Evolutionary conservation across 2,113 vertebrate species (phyloP).

Genomic region (Cebus imitator): DNA sequence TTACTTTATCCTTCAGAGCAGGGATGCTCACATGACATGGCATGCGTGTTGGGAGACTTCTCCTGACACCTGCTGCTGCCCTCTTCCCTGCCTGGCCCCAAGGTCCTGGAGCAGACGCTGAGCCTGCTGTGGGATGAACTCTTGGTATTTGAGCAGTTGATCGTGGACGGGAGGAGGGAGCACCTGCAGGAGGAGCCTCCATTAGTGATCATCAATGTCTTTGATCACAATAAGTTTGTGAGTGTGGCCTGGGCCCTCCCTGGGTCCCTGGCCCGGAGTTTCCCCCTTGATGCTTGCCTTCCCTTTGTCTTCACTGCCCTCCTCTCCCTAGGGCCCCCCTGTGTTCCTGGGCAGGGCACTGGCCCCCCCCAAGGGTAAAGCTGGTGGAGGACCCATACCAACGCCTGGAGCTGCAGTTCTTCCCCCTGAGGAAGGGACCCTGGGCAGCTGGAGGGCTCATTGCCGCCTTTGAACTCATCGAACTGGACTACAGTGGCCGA

Average conservation of each 20-base stretch:
- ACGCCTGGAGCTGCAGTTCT: conserved; percentile 90
- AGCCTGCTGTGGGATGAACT: conserved; percentile 94
- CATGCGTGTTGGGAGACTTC: too few relatives aligned
- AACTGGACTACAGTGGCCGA: conserved; percentile 90
- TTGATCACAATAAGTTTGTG: conserved; percentile 90
- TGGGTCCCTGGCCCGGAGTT: not conserved
- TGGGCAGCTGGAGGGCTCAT: conserved; percentile 90
- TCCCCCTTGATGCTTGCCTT: not conserved
- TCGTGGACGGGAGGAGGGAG: conserved; percentile 91
- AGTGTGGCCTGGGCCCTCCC: conserved; percentile 68
- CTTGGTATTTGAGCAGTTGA: conserved; percentile 92
- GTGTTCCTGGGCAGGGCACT: conserved; percentile 90
- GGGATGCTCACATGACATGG: not conserved
- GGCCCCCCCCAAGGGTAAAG: conserved; percentile 91
- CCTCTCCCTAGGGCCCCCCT: conserved; percentile 82
- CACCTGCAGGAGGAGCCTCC: conserved; percentile 91
- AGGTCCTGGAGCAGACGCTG: conserved; percentile 91
- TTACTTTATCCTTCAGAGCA: not conserved
- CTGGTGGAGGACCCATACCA: conserved; percentile 87
- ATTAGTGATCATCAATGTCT: conserved; percentile 90
- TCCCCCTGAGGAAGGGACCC: conserved; percentile 88
- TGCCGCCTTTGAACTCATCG: conserved; percentile 93
- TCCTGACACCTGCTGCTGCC: not conserved
- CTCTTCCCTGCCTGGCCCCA: not conserved
- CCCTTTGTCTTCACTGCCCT: not conserved